Percentiles rank a stretch among this genome's conserved stretches.
Conservation (phyloP, 2,797 vertebrate genomes). For the Chaetophractus vellerosus region DNA sequence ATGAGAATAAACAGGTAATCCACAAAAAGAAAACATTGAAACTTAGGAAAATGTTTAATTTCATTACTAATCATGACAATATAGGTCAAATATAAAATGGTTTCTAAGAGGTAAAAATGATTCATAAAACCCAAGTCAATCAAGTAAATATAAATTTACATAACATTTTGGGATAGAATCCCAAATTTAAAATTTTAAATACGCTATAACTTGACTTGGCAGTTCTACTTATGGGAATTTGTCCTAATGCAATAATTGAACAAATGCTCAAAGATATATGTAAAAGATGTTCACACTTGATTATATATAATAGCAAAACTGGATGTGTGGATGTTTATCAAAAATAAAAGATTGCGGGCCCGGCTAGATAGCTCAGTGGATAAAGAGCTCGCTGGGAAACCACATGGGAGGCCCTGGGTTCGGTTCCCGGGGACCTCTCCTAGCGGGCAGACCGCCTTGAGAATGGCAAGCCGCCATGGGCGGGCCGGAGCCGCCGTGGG, state of each 20-base stretch:
- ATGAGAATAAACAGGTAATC: neutral
- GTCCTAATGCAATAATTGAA: neutral
- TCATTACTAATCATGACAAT: neutral
- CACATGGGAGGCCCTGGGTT: too few relatives aligned
- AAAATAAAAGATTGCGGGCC: neutral
- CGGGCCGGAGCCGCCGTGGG: too few relatives aligned
- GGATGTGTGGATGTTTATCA: neutral
- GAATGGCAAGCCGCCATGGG: too few relatives aligned
- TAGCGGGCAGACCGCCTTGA: too few relatives aligned
- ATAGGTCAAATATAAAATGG: neutral
- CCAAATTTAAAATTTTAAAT: neutral
- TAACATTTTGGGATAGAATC: neutral
- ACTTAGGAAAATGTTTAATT: neutral
- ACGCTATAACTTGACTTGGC: neutral
- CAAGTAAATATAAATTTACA: neutral
- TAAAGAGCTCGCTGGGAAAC: too few relatives aligned
- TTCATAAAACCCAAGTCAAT: neutral
- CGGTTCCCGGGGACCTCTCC: too few relatives aligned
- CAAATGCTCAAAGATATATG: neutral
- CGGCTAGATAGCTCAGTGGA: too few relatives aligned
- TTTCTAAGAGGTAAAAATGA: neutral
- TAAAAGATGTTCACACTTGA: neutral
- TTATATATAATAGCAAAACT: constrained; percentile 24
- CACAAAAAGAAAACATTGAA: neutral
- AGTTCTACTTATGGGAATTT: constrained; percentile 17